These are phyloP conservation scores for Apodemia hepburni DNA, from an alignment of 2,888 invertebrate species.

Conservation along the genomic window DNA sequence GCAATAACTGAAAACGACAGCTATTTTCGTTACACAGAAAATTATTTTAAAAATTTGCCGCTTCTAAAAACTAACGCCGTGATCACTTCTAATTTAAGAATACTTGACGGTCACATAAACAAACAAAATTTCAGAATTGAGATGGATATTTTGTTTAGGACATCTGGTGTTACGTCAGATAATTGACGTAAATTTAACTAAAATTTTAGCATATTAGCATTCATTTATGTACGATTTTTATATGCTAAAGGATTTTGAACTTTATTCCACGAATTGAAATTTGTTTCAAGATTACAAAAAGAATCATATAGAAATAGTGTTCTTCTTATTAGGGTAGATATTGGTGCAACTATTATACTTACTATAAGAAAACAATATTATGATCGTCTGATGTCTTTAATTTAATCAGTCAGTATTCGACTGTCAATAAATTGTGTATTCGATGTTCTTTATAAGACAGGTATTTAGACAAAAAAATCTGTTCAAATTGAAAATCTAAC, in stretches of 20 bases:
- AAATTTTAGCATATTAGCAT: constrained; percentile 4
- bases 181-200: constrained; percentile 38
- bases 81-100: constrained; percentile 34
- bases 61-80: constrained; percentile 36
- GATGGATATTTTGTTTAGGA: constrained; percentile 43
- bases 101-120: constrained; percentile 48
- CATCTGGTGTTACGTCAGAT: constrained; percentile 51
- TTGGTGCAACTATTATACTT: too few relatives aligned
- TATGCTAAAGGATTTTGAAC: not conserved
- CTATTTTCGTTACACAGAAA: not conserved
- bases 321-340: too few relatives aligned
- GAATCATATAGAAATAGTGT: not conserved
- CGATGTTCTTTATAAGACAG: too few relatives aligned
- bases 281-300: not conserved
- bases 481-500: too few relatives aligned
- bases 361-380: too few relatives aligned
- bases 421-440: too few relatives aligned
- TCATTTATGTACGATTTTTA: not conserved
- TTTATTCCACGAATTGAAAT: not conserved
- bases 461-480: too few relatives aligned
- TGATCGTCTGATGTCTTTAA: too few relatives aligned
- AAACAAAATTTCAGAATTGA: constrained; percentile 40
- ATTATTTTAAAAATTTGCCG: constrained; percentile 25
- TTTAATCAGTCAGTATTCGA: too few relatives aligned
- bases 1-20: not conserved